Base-by-base conservation (phyloP, 2,888 invertebrate genomes). In the Chrysomela aeneicollis region DNA sequence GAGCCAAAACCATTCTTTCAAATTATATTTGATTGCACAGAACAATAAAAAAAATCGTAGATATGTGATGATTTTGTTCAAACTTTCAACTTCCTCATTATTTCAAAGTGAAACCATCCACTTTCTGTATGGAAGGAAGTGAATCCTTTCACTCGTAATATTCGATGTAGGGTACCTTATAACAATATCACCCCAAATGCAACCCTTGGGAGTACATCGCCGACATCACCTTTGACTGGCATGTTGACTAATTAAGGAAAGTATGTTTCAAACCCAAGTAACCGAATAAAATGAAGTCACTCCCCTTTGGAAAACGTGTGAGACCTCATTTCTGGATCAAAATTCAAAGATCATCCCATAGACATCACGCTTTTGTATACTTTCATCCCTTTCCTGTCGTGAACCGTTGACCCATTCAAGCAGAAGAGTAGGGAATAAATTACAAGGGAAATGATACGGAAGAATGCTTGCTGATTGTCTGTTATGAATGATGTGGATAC, bases 281-380 rank as follows among this genome's bases (percentile, higher is more conserved):
- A 52, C 42, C 46, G 30, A 60, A 51, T 9, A 60, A n/a, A 52
- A 60, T 51, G 5, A 26, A 53, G 18, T 42, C 26, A 18, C 60
- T 21, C 51, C 60, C 60, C 30, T 42, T 17, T 26, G 10, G 19
- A 60, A 52, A 53, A 37, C 46, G 57, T 57, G 46, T 22, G 57
- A 55, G 50, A 60, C 37, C 46, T 57, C 51, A 54, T 61, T 47
- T 42, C 22, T 12, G 46, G 55, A 62, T 54, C 46, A 50, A 30
- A 65, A 47, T 61, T 59, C 59, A 54, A n/a, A 59, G 65, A 65
- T 65, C 58, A 58, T 65, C 65, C 59, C 65, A 65, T 58, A 65
- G 61, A 60, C 53, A 59, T 3, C 26, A 5, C 47, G 53, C 58
- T 64, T 64, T 60, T 64, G 60, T 64, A 42, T 60, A 60, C 51